Conservation (phyloP, 2,888 invertebrate species). For the Chrysopilus asiliformis region DNA sequence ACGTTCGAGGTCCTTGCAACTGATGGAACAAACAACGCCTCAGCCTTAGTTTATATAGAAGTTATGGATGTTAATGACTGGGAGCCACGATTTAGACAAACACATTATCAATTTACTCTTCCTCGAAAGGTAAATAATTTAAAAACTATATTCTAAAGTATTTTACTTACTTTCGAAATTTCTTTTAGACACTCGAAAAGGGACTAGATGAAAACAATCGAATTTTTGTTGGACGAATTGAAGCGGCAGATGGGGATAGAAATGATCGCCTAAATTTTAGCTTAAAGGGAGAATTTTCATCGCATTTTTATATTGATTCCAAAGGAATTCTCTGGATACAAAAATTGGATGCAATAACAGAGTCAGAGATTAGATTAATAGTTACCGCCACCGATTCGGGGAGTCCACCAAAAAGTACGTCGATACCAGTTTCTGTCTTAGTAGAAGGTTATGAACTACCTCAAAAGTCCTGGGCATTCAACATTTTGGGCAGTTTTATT, state of each 20-base stretch:
- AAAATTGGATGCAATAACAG: slow-evolving; percentile 35
- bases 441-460: slow-evolving; percentile 38
- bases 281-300: slow-evolving; percentile 55
- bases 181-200: slow-evolving; percentile 32
- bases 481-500: slow-evolving; percentile 46
- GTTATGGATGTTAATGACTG: slow-evolving; percentile 84
- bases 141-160: neutral
- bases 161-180: slow-evolving; percentile 15
- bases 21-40: slow-evolving; percentile 61
- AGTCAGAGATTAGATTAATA: slow-evolving; percentile 56
- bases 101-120: slow-evolving; percentile 67
- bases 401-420: slow-evolving; percentile 61
- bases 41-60: slow-evolving; percentile 64
- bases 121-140: slow-evolving; percentile 28
- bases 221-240: slow-evolving; percentile 49
- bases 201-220: slow-evolving; percentile 18
- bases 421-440: slow-evolving; percentile 53
- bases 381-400: slow-evolving; percentile 79
- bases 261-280: slow-evolving; percentile 61
- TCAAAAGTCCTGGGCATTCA: slow-evolving; percentile 37
- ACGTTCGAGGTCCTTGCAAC: slow-evolving; percentile 70
- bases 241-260: slow-evolving; percentile 78
- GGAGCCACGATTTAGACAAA: slow-evolving; percentile 80
- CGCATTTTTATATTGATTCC: slow-evolving; percentile 30
- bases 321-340: slow-evolving; percentile 47